phyloP scores from a whole-genome alignment of 2,113 vertebrate species.

The Myiagra hebetior region DNA sequence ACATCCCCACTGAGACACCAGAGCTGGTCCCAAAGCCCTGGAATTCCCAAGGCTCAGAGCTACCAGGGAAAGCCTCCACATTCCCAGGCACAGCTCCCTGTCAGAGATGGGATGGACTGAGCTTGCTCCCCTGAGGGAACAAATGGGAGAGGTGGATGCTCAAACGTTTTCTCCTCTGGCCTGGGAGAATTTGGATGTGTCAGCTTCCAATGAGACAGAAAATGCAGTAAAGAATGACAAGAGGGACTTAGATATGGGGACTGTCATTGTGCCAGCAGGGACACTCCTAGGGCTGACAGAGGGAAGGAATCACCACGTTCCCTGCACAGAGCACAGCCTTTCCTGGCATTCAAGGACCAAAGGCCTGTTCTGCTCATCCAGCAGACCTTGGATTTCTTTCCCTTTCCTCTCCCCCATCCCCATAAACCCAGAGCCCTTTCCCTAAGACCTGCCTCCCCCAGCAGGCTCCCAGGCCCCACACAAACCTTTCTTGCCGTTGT shows the following conservation, averaged over 20 bases:
- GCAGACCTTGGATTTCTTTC: not conserved
- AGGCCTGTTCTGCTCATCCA: not conserved
- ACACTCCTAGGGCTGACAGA: not conserved
- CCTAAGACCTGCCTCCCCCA: not conserved
- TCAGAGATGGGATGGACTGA: too few species aligned
- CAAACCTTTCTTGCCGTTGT: constrained; percentile 96
- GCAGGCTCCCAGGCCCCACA: not conserved
- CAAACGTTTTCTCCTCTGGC: not conserved
- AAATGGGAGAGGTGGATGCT: not conserved
- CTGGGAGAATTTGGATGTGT: not conserved
- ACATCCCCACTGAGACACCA: not conserved
- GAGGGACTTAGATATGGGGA: not conserved
- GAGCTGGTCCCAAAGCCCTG: not conserved
- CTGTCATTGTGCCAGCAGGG: not conserved
- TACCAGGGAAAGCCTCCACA: not conserved
- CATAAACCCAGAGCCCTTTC: not conserved
- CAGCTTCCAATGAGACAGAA: not conserved
- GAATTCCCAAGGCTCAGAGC: not conserved
- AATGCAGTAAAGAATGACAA: not conserved
- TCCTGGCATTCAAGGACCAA: not conserved
- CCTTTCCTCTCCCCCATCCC: not conserved
- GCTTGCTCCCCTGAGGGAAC: too few species aligned
- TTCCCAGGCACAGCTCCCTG: not conserved
- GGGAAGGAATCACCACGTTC: not conserved
- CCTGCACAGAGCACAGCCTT: not conserved